Evolutionary conservation across 2,797 vertebrate species (phyloP).

Genomic region (Pristis pectinata): DNA sequence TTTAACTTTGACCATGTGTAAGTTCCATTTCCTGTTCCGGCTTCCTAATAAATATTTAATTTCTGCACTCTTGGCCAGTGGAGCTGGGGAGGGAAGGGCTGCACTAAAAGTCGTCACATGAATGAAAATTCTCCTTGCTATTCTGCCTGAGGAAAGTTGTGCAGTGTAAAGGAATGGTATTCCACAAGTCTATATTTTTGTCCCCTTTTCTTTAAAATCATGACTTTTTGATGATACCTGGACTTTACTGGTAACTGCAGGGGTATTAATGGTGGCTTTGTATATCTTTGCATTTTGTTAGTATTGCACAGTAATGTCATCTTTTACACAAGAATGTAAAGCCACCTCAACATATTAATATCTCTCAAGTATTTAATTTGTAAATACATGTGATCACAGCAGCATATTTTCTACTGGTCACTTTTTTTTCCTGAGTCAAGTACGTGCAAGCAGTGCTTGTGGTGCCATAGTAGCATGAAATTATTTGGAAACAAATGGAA

Average conservation of each 20-base stretch:
- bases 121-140: background rate
- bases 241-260: background rate
- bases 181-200: background rate
- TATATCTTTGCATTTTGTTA: background rate
- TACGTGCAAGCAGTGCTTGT: background rate
- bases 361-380: background rate
- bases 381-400: background rate
- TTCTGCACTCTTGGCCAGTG: background rate
- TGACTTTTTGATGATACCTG: background rate
- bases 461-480: background rate
- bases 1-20: too few species aligned
- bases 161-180: background rate
- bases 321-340: constrained; percentile 25
- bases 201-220: background rate
- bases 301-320: background rate
- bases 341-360: constrained; percentile 16
- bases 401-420: constrained; percentile 1
- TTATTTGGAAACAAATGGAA: background rate
- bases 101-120: background rate
- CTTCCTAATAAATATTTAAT: background rate
- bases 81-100: background rate
- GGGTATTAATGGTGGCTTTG: background rate
- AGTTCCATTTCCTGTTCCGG: too few species aligned
- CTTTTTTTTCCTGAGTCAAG: constrained; percentile 15
- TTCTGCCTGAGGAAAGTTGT: background rate